Conservation (phyloP, 2,113 vertebrate genomes). For the Elachura formosa region DNA sequence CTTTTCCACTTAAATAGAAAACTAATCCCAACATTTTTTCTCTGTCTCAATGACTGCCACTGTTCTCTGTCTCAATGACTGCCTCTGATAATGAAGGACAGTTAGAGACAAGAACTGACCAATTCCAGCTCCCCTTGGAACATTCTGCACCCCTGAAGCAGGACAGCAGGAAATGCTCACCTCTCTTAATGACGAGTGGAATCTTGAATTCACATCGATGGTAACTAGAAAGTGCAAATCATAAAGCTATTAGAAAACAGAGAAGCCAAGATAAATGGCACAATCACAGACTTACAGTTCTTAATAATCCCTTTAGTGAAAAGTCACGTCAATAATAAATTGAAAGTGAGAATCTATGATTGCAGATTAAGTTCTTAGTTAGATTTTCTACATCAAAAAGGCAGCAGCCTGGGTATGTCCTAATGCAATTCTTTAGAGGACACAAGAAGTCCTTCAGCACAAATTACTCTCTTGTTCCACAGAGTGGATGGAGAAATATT, state of each 20-base stretch:
- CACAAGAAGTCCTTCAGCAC: background rate
- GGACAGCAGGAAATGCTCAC: constrained; percentile 66
- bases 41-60: background rate
- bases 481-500: background rate
- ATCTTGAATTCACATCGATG: constrained; percentile 99
- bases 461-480: background rate
- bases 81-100: background rate
- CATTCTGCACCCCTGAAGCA: background rate
- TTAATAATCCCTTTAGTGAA: background rate
- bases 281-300: background rate
- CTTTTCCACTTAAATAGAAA: background rate
- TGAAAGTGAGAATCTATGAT: background rate
- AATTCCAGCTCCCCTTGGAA: background rate
- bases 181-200: constrained; percentile 90
- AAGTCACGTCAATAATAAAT: background rate
- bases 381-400: background rate
- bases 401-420: background rate
- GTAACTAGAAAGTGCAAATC: constrained; percentile 79
- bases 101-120: background rate
- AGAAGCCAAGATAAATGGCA: background rate
- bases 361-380: background rate
- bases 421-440: background rate
- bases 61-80: no score
- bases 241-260: background rate
- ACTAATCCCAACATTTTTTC: background rate